Evolutionary conservation across 2,888 invertebrate genomes (phyloP).

Genomic region (Tortricodes alternella): DNA sequence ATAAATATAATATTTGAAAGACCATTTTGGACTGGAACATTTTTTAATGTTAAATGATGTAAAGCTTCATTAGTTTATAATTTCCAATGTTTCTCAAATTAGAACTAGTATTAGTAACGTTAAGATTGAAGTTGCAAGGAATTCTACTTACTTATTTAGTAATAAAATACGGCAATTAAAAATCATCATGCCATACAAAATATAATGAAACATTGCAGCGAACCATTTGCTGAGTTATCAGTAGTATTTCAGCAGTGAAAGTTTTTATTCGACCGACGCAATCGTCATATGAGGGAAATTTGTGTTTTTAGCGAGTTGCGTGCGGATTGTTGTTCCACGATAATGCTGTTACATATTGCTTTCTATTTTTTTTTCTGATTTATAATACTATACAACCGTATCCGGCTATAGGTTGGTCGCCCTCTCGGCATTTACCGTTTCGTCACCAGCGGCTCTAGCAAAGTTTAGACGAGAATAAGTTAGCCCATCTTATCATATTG

Average conservation of each 20-base stretch:
- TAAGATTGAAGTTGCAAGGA: too few relatives aligned
- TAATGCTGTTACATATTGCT: conserved; percentile 16
- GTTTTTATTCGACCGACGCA: conserved; percentile 2
- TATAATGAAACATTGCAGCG: background rate
- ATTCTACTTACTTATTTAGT: too few relatives aligned
- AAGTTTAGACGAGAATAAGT: too few relatives aligned
- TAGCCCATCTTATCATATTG: too few relatives aligned
- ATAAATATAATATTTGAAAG: too few relatives aligned
- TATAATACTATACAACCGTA: conserved; percentile 8
- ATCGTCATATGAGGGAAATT: conserved; percentile 23
- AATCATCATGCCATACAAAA: background rate
- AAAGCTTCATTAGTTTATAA: too few relatives aligned
- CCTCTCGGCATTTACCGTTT: conserved; percentile 19
- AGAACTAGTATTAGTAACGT: too few relatives aligned
- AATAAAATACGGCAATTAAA: background rate
- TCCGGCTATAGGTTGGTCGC: conserved; percentile 23
- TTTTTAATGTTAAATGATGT: too few relatives aligned
- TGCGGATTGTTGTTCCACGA: conserved; percentile 1
- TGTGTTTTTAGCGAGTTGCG: conserved; percentile 23
- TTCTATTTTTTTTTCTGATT: conserved; percentile 27
- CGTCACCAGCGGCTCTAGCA: background rate
- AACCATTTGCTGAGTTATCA: background rate
- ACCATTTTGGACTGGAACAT: too few relatives aligned
- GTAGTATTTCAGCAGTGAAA: conserved; percentile 18
- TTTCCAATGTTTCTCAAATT: too few relatives aligned